A percentile compares a stretch with the other conserved stretches of the same genome.
These are phyloP conservation scores for Rhizoglyphus robini DNA, from an alignment of 1,140 invertebrate species.

Conservation along the genomic window DNA sequence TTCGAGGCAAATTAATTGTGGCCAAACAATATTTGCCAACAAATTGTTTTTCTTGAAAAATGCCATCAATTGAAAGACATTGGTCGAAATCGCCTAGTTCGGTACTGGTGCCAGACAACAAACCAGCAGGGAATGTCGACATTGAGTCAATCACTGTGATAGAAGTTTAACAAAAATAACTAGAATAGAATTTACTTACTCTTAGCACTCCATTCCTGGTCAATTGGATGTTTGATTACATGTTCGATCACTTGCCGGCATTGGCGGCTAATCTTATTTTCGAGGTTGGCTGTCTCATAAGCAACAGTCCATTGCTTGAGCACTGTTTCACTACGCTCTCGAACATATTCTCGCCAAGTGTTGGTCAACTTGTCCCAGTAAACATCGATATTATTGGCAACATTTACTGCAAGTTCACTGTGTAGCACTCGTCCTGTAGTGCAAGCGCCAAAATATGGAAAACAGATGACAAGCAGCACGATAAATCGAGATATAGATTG, in stretches of 20 bases:
- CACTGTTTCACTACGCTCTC: not conserved
- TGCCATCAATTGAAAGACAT: conserved; percentile 18
- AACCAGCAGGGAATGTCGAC: not conserved
- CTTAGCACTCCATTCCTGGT: not conserved
- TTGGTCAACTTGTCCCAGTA: not conserved
- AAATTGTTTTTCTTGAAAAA: conserved; percentile 17
- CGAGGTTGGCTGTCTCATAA: not conserved
- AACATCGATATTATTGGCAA: not conserved
- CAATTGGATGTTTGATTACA: not conserved
- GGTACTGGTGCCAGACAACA: conserved; percentile 19
- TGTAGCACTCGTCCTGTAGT: too few species aligned
- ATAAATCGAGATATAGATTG: too few species aligned
- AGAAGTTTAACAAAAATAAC: too few species aligned
- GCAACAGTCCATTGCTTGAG: not conserved
- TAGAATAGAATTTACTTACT: too few species aligned
- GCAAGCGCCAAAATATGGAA: too few species aligned
- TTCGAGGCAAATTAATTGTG: not conserved
- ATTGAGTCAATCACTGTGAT: conserved; percentile 23
- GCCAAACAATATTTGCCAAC: conserved; percentile 22
- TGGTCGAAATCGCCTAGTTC: conserved; percentile 22
- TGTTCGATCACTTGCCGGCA: not conserved
- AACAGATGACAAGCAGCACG: too few species aligned
- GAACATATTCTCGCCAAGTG: not conserved
- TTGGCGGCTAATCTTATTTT: not conserved
- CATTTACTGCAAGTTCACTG: too few species aligned